A percentile compares a stretch with the other conserved stretches of the same genome.
Conservation (phyloP, 2,113 vertebrate species). For the Taxidea taxus region DNA sequence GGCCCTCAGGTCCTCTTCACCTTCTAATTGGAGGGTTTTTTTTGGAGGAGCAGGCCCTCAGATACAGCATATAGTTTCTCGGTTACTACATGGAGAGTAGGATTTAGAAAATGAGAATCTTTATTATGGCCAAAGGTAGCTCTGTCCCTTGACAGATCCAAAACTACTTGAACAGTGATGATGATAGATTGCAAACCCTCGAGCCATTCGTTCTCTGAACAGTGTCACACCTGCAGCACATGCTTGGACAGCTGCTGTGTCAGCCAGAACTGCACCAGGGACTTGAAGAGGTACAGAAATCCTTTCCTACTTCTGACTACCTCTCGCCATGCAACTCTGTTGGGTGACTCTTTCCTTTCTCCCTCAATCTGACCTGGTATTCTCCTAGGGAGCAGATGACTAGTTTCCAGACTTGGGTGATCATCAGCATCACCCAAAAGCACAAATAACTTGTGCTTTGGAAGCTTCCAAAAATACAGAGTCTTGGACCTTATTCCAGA, state of each 20-base stretch:
- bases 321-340: fast-evolving
- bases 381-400: neutral
- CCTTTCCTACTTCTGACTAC: neutral
- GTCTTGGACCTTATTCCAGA: neutral
- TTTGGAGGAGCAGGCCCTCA: neutral
- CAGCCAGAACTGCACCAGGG: neutral
- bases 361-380: neutral
- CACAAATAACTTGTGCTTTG: no score
- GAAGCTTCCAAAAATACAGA: neutral
- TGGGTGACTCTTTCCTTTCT: neutral
- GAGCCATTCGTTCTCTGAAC: neutral
- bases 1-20: neutral
- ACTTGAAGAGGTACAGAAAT: neutral
- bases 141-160: neutral
- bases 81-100: neutral
- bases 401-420: neutral
- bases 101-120: conserved; percentile 5
- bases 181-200: neutral
- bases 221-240: neutral
- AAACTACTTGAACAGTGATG: neutral
- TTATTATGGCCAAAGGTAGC: neutral
- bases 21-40: neutral
- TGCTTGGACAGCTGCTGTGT: neutral
- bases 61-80: neutral
- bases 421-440: neutral